Base-by-base conservation (phyloP, 1,140 invertebrate genomes). In the Acromyrmex echinatior region DNA sequence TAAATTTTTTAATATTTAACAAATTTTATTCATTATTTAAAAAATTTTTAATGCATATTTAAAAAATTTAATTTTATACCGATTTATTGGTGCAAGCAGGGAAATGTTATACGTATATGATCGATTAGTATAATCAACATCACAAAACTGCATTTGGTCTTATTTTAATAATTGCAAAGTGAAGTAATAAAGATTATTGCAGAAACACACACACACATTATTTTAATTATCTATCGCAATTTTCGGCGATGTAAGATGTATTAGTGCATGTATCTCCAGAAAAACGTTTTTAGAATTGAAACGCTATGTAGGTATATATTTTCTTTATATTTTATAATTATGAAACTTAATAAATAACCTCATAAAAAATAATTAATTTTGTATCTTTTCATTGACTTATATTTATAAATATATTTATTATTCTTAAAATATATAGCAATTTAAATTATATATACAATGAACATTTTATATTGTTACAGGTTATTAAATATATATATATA, bases 81-180 rank as follows among this genome's bases (percentile, higher is more conserved):
- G 9, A 65, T 65, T 65, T 65, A 1, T 31, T 70, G 92, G 92
- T 90, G 90, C 10, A 45, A 76, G 25, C 68, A 87, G 88, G 0
- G 78, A 78, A 82, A 58, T 62, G 25, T 58, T 88, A 84, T 86
- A 1, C 6, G 7, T 7, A 35, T 39, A 39, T 39, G 65, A 92
- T 89, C 0, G 62, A 92, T 49, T 93, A 92, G 92, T 91, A 93
- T 66, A 51, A 35, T 21, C 66, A 93, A 25, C 60, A 89, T 18
- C 62, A 28, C 2, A 90, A 85, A 77, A 86, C 49, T 62, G 81
- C 74, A 9, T 31, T 81, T 6, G 78, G 81, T 12, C 35, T 92
- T 9, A 87, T 93, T 74, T 71, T 92, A 58, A 77, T 90, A 18
- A 86, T 93, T 78, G 2, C 28, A 58, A 18, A 70, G 65, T 65